These are phyloP conservation scores for Andrena dorsata DNA, from an alignment of 2,888 invertebrate species.

Conservation along the genomic window DNA sequence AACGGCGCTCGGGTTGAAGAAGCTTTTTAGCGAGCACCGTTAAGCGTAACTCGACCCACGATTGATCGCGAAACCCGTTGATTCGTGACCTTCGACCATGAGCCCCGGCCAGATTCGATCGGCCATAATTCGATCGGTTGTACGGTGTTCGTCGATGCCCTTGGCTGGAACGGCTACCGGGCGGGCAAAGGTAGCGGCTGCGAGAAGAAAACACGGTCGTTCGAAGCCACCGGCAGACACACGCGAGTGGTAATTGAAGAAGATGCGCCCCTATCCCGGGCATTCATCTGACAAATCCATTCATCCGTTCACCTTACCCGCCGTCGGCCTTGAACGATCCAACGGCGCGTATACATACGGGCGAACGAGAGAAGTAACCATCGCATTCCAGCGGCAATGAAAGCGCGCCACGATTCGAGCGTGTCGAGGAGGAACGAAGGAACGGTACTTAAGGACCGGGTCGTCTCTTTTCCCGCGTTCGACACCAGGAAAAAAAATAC, in stretches of 20 bases:
- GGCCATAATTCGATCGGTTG: constrained; percentile 9
- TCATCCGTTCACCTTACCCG: constrained; percentile 63
- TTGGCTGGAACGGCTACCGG: constrained; percentile 20
- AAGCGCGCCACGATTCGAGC: constrained; percentile 43
- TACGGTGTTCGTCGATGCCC: constrained; percentile 6
- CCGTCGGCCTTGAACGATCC: constrained; percentile 61
- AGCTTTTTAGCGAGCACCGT: constrained; percentile 60
- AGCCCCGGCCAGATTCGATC: constrained; percentile 11
- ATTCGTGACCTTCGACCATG: constrained; percentile 46
- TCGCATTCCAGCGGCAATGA: constrained; percentile 59
- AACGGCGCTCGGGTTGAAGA: constrained; percentile 51
- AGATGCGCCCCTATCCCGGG: constrained; percentile 53
- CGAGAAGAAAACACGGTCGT: constrained; percentile 25
- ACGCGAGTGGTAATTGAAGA: constrained; percentile 58
- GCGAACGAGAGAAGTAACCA: constrained; percentile 62
- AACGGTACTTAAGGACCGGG: constrained; percentile 55
- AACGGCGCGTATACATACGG: constrained; percentile 36
- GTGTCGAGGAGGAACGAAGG: constrained; percentile 39
- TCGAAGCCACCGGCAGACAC: constrained; percentile 36
- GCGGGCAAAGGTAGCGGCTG: constrained; percentile 14
- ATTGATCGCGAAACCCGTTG: constrained; percentile 21
- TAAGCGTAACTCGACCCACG: constrained; percentile 31
- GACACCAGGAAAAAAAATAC: constrained; percentile 12
- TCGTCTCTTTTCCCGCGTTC: neutral
- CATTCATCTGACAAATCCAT: constrained; percentile 68